Percentiles rank a stretch among this genome's conserved stretches.
Conservation (phyloP, 2,113 vertebrate species). For the Alaudala cheleensis region DNA sequence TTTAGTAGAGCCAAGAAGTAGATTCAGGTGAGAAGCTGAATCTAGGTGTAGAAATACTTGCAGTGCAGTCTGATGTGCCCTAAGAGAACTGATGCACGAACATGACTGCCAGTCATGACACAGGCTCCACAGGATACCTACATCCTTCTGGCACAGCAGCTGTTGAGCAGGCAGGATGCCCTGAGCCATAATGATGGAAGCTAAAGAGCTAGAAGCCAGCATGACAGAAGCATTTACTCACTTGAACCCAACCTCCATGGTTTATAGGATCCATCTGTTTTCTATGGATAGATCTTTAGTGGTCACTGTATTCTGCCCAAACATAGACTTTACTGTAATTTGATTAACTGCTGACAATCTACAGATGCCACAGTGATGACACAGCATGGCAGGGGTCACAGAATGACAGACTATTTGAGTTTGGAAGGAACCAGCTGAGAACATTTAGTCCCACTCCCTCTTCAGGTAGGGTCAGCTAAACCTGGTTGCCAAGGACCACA, state of each 20-base stretch:
- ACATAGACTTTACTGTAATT: background rate
- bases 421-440: background rate
- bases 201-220: background rate
- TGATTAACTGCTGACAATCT: background rate
- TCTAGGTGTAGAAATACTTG: background rate
- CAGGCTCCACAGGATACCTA: background rate
- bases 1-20: background rate
- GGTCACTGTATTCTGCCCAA: background rate
- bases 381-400: background rate
- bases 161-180: background rate
- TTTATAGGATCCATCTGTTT: background rate
- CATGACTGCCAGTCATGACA: background rate
- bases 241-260: background rate
- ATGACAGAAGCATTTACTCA: background rate
- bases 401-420: background rate
- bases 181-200: background rate
- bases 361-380: background rate
- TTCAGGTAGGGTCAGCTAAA: background rate
- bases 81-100: background rate
- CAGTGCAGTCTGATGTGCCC: background rate
- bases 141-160: background rate
- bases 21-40: background rate
- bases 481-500: background rate
- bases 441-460: too few species aligned
- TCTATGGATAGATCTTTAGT: background rate